These are phyloP conservation scores for Neomicropteryx cornuta DNA, from an alignment of 1,140 invertebrate species.

Conservation along the genomic window DNA sequence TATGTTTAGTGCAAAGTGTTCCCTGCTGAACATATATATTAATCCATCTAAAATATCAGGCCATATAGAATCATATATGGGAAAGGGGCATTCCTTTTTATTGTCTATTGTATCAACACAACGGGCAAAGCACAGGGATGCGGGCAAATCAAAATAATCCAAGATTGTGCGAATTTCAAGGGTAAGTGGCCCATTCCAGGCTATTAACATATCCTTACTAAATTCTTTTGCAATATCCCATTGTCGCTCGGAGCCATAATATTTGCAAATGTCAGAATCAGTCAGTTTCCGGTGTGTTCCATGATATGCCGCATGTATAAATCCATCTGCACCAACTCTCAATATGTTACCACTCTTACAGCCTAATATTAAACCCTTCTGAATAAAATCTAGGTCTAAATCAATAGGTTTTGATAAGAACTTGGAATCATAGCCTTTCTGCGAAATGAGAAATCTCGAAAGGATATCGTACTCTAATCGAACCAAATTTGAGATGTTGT, in stretches of 20 bases:
- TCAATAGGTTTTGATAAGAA: conserved; percentile 41
- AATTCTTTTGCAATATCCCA: conserved; percentile 49
- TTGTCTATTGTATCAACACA: conserved; percentile 60
- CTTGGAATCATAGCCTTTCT: conserved; percentile 46
- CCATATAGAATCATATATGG: conserved; percentile 49
- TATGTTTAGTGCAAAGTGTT: conserved; percentile 43
- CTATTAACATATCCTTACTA: conserved; percentile 41
- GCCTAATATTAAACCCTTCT: conserved; percentile 68
- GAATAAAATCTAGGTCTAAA: conserved; percentile 52
- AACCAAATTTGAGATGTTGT: conserved; percentile 52
- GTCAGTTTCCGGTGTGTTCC: conserved; percentile 52
- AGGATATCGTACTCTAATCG: conserved; percentile 52
- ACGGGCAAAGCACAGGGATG: conserved; percentile 55
- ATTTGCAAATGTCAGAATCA: conserved; percentile 42
- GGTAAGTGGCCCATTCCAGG: conserved; percentile 50
- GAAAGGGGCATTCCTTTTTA: conserved; percentile 24
- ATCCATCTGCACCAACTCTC: conserved; percentile 47
- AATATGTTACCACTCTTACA: conserved; percentile 61
- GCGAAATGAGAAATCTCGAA: conserved; percentile 48
- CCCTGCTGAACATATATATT: conserved; percentile 47
- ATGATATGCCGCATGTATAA: conserved; percentile 55
- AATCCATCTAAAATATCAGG: conserved; percentile 52
- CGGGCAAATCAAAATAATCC: conserved; percentile 68
- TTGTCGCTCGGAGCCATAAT: conserved; percentile 47
- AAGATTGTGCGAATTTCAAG: conserved; percentile 52